Evolutionary conservation across 53 echinoderm and acorn worm species (phyloP).

Genomic region (Echinarachnius parma): DNA sequence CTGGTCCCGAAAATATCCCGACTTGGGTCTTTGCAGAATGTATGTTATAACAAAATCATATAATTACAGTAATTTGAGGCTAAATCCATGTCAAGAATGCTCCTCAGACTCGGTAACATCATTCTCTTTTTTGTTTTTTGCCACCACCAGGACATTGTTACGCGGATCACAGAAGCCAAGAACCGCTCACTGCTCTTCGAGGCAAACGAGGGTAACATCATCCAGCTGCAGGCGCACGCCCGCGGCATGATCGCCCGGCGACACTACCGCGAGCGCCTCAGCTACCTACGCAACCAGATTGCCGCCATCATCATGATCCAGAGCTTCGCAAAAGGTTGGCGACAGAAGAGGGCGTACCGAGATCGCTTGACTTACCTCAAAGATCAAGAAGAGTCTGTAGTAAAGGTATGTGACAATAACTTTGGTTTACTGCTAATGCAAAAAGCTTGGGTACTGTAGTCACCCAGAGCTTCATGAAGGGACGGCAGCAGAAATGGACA

Average conservation of each 20-base stretch:
- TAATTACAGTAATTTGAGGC: no score
- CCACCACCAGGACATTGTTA: conserved; percentile 70
- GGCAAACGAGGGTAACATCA: conserved; percentile 86
- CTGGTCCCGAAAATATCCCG: no score
- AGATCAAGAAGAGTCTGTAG: conserved; percentile 50
- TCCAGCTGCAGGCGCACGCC: conserved; percentile 77
- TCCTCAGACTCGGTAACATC: no score
- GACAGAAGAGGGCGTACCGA: conserved; percentile 73
- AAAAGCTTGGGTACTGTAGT: no score
- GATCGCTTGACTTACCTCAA: conserved; percentile 70
- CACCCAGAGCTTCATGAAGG: no score
- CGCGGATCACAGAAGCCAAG: conserved; percentile 69
- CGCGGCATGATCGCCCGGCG: conserved; percentile 75
- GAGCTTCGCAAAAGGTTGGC: conserved; percentile 86
- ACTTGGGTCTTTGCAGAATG: no score
- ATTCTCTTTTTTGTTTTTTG: no score
- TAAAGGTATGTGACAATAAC: no score
- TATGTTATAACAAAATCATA: no score
- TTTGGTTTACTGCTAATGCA: no score
- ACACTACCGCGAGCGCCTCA: conserved; percentile 59
- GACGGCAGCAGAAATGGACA: no score
- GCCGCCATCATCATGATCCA: conserved; percentile 91
- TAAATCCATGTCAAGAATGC: no score
- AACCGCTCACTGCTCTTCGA: conserved; percentile 88
- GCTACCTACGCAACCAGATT: conserved; percentile 79